A percentile compares a stretch with the other conserved stretches of the same genome.
These are phyloP conservation scores for Epizoanthus illoricatus DNA, from an alignment of 92 coral and sea anemone species.

Conservation along the genomic window DNA sequence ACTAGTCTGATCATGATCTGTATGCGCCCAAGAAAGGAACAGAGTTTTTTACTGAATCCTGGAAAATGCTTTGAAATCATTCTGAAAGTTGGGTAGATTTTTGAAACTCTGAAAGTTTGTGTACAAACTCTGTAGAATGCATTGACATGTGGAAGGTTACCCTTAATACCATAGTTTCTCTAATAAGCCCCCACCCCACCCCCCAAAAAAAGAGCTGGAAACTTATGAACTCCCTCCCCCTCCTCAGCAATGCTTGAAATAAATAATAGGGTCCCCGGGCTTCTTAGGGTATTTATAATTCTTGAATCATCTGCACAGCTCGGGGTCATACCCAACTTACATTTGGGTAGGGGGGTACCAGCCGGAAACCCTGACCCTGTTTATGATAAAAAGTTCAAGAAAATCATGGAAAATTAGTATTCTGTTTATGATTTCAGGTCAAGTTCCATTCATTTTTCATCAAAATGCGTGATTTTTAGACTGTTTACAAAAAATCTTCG, in stretches of 20 bases:
- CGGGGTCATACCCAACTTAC: no score
- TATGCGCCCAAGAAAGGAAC: background rate
- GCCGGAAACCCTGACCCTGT: no score
- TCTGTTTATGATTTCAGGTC: no score
- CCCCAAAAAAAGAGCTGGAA: background rate
- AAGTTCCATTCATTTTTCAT: no score
- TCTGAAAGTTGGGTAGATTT: background rate
- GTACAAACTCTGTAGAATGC: background rate
- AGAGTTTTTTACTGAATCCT: background rate
- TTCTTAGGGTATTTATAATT: background rate
- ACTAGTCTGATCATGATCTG: background rate
- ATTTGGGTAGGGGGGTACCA: no score
- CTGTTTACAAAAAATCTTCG: no score
- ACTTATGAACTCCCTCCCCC: background rate
- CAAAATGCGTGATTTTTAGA: no score
- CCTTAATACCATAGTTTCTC: background rate
- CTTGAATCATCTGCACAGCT: conserved; percentile 4
- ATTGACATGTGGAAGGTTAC: background rate
- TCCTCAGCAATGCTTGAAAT: background rate
- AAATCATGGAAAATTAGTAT: no score
- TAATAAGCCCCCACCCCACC: no score
- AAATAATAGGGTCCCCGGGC: background rate
- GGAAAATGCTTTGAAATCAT: conserved; percentile 2
- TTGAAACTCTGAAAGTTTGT: conserved; percentile 1
- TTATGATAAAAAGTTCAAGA: no score